Percentiles rank a stretch among this genome's conserved stretches.
Evolutionary conservation across 2,113 vertebrate genomes (phyloP).

Genomic region (Xiphophorus hellerii): DNA sequence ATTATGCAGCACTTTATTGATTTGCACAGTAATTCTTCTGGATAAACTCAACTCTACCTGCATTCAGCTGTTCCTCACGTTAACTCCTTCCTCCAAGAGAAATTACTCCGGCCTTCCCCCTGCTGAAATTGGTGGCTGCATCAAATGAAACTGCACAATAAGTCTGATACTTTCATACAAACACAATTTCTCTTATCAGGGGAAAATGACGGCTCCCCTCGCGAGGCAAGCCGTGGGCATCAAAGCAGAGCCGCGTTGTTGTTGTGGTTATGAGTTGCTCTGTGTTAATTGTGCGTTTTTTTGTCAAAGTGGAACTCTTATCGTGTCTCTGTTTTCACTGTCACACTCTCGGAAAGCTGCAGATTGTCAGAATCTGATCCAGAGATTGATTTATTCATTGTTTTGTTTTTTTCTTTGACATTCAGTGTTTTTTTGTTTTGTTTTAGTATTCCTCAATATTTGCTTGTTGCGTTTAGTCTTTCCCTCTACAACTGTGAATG

Average conservation of each 20-base stretch:
- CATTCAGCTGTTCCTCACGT: neutral
- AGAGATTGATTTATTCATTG: neutral
- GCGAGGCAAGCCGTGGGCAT: constrained; percentile 14
- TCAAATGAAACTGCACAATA: constrained; percentile 31
- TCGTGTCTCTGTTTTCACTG: neutral
- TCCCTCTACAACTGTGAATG: neutral
- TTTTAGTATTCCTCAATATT: neutral
- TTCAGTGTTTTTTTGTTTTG: no score
- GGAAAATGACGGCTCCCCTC: neutral
- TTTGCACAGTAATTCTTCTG: neutral
- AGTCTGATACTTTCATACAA: constrained; percentile 6
- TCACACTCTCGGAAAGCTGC: neutral
- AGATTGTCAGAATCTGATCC: neutral
- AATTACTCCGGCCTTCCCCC: no score
- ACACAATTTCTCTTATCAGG: constrained; percentile 5
- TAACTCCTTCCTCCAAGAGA: neutral
- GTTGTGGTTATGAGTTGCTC: constrained; percentile 28
- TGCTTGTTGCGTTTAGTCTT: neutral
- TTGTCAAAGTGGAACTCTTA: constrained; percentile 1
- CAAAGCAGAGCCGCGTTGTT: constrained; percentile 20
- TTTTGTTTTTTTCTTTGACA: no score
- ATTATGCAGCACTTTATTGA: no score
- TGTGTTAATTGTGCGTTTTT: constrained; percentile 18
- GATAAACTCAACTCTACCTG: neutral
- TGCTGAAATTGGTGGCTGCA: neutral